phyloP scores from a whole-genome alignment of 2,888 invertebrate species.

The Pheosia gnoma region DNA sequence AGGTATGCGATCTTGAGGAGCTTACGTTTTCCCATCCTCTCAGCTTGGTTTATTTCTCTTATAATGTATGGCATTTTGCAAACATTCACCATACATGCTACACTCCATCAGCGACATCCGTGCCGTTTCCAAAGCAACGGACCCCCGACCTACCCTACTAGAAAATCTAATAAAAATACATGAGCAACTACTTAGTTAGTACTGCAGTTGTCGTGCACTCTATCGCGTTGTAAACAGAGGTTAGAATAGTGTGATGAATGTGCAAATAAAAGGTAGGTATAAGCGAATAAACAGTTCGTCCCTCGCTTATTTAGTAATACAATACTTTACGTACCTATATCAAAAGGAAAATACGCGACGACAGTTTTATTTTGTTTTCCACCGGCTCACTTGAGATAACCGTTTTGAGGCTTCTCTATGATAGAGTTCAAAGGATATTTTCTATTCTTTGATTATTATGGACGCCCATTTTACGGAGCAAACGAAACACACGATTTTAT shows the following conservation, averaged over 20 bases:
- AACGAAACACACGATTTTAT: too few relatives aligned
- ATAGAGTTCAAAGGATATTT: not conserved
- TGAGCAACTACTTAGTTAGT: conserved; percentile 25
- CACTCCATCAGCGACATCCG: conserved; percentile 40
- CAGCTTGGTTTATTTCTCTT: not conserved
- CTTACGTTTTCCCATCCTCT: not conserved
- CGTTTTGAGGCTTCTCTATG: conserved; percentile 1
- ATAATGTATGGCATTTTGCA: conserved; percentile 6
- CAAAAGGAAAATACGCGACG: conserved; percentile 42
- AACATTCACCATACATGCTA: conserved; percentile 26
- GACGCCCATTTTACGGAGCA: too few relatives aligned
- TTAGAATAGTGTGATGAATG: conserved; percentile 2
- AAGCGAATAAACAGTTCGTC: conserved; percentile 55
- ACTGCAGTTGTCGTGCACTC: conserved; percentile 8
- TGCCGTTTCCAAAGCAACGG: conserved; percentile 55
- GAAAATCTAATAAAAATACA: conserved; percentile 50
- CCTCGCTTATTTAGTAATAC: conserved; percentile 64
- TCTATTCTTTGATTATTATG: not conserved
- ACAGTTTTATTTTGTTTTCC: conserved; percentile 39
- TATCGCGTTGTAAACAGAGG: not conserved
- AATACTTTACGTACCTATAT: conserved; percentile 48
- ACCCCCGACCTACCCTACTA: conserved; percentile 51
- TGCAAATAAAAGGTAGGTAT: conserved; percentile 17
- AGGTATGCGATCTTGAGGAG: not conserved
- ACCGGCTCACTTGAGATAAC: conserved; percentile 19